These are phyloP conservation scores for Anthonomus grandis DNA, from an alignment of 1,140 invertebrate species.

Conservation along the genomic window DNA sequence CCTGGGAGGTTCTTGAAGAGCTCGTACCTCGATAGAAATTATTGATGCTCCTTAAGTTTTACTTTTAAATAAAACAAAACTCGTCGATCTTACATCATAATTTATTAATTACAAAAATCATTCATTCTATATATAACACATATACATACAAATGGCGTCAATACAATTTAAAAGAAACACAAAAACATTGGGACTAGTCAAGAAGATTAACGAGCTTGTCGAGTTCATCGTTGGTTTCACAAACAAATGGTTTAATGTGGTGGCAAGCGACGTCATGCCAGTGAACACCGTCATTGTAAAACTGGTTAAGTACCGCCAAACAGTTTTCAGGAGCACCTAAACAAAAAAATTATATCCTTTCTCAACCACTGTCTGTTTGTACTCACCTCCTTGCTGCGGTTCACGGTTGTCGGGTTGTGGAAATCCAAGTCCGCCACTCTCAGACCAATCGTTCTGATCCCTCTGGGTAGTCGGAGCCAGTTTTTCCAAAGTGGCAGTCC, in stretches of 20 bases:
- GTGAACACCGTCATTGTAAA: conserved; percentile 82
- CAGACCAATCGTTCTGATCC: conserved; percentile 78
- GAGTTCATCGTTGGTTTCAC: conserved; percentile 72
- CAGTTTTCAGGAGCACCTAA: conserved; percentile 71
- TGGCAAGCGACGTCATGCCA: conserved; percentile 86
- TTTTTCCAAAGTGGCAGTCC: conserved; percentile 78
- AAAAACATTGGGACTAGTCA: too few species aligned
- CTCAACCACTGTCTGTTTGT: too few species aligned
- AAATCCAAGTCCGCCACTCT: conserved; percentile 71
- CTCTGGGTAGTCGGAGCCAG: conserved; percentile 71
- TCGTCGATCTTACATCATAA: too few species aligned
- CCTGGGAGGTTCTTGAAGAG: too few species aligned
- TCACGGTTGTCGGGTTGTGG: conserved; percentile 81
- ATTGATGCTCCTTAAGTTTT: too few species aligned
- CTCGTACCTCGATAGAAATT: too few species aligned
- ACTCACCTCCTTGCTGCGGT: conserved; percentile 62
- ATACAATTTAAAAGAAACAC: too few species aligned
- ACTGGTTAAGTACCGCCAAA: conserved; percentile 74
- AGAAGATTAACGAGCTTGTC: neutral
- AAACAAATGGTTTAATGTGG: conserved; percentile 78
- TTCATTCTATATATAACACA: too few species aligned
- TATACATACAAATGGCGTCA: too few species aligned
- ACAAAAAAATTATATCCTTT: neutral
- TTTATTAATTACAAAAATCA: too few species aligned
- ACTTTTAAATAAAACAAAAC: too few species aligned